A percentile compares a stretch with the other conserved stretches of the same genome.
Conservation (phyloP, 2,888 invertebrate genomes). For the Andrena flavipes region DNA sequence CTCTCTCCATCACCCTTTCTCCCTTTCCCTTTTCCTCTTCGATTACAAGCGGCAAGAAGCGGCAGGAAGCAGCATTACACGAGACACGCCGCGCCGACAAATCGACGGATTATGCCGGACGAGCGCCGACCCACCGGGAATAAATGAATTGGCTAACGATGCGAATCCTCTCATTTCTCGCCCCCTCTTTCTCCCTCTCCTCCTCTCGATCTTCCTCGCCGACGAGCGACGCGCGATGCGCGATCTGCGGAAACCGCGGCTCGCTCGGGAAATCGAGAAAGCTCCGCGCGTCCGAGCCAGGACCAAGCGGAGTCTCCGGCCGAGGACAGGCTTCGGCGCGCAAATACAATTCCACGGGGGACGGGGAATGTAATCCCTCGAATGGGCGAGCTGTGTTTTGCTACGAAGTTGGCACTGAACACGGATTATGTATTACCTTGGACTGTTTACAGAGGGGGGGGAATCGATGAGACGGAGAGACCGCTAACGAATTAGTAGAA, state of each 20-base stretch:
- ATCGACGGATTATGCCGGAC: slow-evolving; percentile 82
- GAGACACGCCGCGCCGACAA: slow-evolving; percentile 82
- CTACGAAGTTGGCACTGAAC: slow-evolving; percentile 12
- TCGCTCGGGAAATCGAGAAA: not conserved
- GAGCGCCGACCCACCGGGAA: slow-evolving; percentile 79
- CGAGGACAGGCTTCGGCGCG: no score
- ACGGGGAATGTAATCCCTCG: no score
- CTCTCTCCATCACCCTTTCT: slow-evolving; percentile 35
- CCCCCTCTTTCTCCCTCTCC: slow-evolving; percentile 23
- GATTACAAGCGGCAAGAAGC: slow-evolving; percentile 82
- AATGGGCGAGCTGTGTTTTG: no score
- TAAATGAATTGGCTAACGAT: slow-evolving; percentile 81
- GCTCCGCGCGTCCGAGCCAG: not conserved
- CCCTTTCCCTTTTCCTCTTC: slow-evolving; percentile 63
- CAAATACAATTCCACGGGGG: no score
- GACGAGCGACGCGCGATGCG: not conserved
- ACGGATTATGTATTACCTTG: slow-evolving; percentile 1
- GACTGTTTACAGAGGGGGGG: not conserved
- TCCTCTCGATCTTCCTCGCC: not conserved
- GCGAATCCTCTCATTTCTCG: slow-evolving; percentile 67
- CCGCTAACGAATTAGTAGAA: slow-evolving; percentile 21
- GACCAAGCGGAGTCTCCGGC: no score
- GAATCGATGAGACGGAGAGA: slow-evolving; percentile 2
- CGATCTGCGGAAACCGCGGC: slow-evolving; percentile 37
- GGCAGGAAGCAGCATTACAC: slow-evolving; percentile 78